Conservation (phyloP, 2,888 invertebrate genomes). For the Dendrolimus houi region DNA sequence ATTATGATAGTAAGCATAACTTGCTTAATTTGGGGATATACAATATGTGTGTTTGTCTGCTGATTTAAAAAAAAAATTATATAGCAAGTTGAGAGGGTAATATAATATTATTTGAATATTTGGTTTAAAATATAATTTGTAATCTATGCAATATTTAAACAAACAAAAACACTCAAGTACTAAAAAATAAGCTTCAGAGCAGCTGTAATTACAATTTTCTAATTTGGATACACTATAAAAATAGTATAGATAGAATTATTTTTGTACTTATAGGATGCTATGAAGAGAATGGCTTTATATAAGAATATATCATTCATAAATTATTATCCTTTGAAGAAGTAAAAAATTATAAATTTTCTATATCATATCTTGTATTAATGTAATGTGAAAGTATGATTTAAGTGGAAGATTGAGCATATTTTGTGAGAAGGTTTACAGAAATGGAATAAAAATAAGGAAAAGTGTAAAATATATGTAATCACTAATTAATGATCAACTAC, state of each 20-base stretch:
- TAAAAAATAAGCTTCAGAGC: conserved; percentile 9
- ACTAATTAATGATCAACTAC: not conserved
- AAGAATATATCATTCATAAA: not conserved
- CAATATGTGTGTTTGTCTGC: too few relatives aligned
- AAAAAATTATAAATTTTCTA: conserved; percentile 4
- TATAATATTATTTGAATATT: too few relatives aligned
- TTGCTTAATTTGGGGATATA: too few relatives aligned
- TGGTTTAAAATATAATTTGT: too few relatives aligned
- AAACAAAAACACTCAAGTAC: too few relatives aligned
- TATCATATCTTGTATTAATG: conserved; percentile 21
- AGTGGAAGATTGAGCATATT: conserved; percentile 39
- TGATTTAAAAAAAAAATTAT: too few relatives aligned
- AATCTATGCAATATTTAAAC: too few relatives aligned
- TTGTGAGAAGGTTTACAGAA: conserved; percentile 49
- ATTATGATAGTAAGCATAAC: too few relatives aligned
- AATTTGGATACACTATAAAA: conserved; percentile 12
- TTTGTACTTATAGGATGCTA: conserved; percentile 24
- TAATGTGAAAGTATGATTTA: conserved; percentile 12
- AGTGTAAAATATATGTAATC: conserved; percentile 15
- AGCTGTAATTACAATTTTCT: conserved; percentile 26
- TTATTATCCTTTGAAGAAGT: conserved; percentile 2
- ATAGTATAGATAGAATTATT: conserved; percentile 21
- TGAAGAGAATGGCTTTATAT: conserved; percentile 13
- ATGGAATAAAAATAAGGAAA: conserved; percentile 14
- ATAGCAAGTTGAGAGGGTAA: too few relatives aligned